Evolutionary conservation across 2,888 invertebrate species (phyloP).

Genomic region (Drosophila peninsularis): DNA sequence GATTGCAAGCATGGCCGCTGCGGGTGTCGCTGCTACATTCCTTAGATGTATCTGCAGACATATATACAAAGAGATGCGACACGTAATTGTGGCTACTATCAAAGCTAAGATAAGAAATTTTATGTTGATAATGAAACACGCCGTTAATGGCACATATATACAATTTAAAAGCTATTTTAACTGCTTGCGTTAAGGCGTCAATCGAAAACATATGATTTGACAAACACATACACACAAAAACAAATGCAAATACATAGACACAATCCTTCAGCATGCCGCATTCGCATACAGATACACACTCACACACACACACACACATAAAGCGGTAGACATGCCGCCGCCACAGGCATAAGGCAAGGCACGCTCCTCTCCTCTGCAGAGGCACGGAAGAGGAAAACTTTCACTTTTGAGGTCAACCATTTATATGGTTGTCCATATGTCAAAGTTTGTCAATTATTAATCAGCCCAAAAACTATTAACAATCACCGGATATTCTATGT

Average conservation of each 20-base stretch:
- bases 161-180: slow-evolving; percentile 1
- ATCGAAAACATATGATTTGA: slow-evolving; percentile 33
- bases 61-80: slow-evolving; percentile 24
- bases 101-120: slow-evolving; percentile 40
- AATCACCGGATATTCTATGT: background rate
- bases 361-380: background rate
- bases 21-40: background rate
- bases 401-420: slow-evolving; percentile 55
- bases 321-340: slow-evolving; percentile 40
- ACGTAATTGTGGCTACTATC: slow-evolving; percentile 34
- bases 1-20: slow-evolving; percentile 47
- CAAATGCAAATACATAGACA: slow-evolving; percentile 3
- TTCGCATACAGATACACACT: slow-evolving; percentile 9
- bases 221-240: background rate
- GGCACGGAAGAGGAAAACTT: slow-evolving; percentile 42
- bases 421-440: slow-evolving; percentile 45
- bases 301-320: slow-evolving; percentile 14
- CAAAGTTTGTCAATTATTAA: background rate
- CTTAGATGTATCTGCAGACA: slow-evolving; percentile 4
- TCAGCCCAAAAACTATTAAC: slow-evolving; percentile 14
- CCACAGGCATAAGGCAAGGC: slow-evolving; percentile 35
- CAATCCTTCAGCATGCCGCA: slow-evolving; percentile 37
- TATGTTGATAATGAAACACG: slow-evolving; percentile 36
- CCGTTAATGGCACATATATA: background rate
- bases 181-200: slow-evolving; percentile 1